A percentile compares a stretch with the other conserved stretches of the same genome.
These are phyloP conservation scores for Drosophila colorata DNA, from an alignment of 2,888 invertebrate species.

Conservation along the genomic window DNA sequence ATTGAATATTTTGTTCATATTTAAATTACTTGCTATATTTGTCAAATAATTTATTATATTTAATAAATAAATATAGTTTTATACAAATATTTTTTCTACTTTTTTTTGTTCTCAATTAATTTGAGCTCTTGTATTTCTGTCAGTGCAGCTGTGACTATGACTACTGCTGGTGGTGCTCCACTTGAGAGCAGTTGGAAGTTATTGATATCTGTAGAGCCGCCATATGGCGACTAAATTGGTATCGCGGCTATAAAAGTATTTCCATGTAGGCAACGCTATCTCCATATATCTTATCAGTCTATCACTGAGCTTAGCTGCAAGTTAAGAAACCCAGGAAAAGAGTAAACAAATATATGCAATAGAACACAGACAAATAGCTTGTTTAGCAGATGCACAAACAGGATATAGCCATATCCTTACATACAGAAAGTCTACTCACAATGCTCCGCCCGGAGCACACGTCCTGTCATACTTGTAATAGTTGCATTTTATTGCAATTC, in stretches of 20 bases:
- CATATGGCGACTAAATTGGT: slow-evolving; percentile 67
- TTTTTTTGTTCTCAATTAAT: too few species aligned
- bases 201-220: slow-evolving; percentile 59
- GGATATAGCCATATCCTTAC: slow-evolving; percentile 16
- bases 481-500: slow-evolving; percentile 56
- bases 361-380: slow-evolving; percentile 17
- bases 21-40: background rate
- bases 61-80: too few species aligned
- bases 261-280: slow-evolving; percentile 58
- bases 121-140: slow-evolving; percentile 2
- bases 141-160: slow-evolving; percentile 22
- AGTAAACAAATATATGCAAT: background rate
- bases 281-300: slow-evolving; percentile 34
- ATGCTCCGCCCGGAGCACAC: too few species aligned
- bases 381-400: slow-evolving; percentile 28
- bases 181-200: slow-evolving; percentile 59
- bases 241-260: slow-evolving; percentile 71
- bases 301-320: slow-evolving; percentile 26
- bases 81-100: too few species aligned
- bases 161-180: slow-evolving; percentile 40
- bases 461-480: slow-evolving; percentile 44
- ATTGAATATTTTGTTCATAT: too few species aligned
- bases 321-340: slow-evolving; percentile 28
- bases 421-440: too few species aligned
- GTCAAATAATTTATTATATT: too few species aligned